Evolutionary conservation across 2,888 invertebrate species (phyloP).

Genomic region (Caenorhabditis afra): DNA sequence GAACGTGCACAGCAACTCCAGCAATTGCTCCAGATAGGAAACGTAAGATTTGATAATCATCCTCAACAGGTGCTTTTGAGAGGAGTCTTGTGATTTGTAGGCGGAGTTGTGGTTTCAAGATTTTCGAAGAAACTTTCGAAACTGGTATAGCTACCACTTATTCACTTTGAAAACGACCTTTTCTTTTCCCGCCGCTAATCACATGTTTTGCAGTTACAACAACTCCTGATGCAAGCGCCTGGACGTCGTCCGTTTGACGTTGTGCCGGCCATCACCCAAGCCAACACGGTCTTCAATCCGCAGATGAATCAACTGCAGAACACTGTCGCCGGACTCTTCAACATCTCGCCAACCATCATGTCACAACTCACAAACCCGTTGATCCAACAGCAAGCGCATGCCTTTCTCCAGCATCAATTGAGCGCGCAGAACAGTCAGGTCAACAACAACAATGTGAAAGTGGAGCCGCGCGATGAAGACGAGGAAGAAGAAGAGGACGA

Average conservation of each 20-base stretch:
- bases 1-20: constrained; percentile 53
- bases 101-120: constrained; percentile 16
- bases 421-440: constrained; percentile 41
- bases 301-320: constrained; percentile 32
- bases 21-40: constrained; percentile 50
- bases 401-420: constrained; percentile 57
- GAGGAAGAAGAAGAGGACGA: constrained; percentile 64
- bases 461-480: constrained; percentile 42
- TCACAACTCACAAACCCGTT: constrained; percentile 56
- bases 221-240: constrained; percentile 49
- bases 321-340: constrained; percentile 25
- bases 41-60: constrained; percentile 52
- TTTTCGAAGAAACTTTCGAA: too few species aligned
- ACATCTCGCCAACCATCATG: constrained; percentile 44
- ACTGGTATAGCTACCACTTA: too few species aligned
- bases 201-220: constrained; percentile 28
- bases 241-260: constrained; percentile 43
- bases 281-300: constrained; percentile 42
- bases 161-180: too few species aligned
- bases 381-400: constrained; percentile 63
- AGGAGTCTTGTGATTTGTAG: constrained; percentile 9
- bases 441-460: constrained; percentile 59
- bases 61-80: constrained; percentile 46
- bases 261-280: constrained; percentile 32
- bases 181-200: too few species aligned